These are phyloP conservation scores for Odontomyia ornata DNA, from an alignment of 2,888 invertebrate genomes.

Conservation along the genomic window DNA sequence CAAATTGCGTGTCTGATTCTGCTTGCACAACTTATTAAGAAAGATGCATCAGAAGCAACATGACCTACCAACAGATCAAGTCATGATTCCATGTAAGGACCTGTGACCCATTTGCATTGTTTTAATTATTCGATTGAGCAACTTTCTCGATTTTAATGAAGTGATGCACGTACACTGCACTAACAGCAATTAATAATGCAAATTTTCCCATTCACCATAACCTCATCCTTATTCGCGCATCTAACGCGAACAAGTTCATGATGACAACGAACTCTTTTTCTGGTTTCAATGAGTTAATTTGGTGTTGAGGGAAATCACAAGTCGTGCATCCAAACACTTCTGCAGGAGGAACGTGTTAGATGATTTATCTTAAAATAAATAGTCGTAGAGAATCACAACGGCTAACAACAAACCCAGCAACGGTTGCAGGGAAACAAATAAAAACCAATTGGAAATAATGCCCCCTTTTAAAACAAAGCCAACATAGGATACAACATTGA, in stretches of 20 bases:
- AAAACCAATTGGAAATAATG: conserved; percentile 40
- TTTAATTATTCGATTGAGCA: no score
- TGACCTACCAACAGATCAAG: no score
- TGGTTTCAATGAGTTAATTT: conserved; percentile 45
- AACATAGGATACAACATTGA: conserved; percentile 38
- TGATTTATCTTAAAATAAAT: conserved; percentile 43
- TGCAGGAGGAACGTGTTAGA: conserved; percentile 42
- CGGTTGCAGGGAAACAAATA: conserved; percentile 20
- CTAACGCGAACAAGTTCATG: conserved; percentile 3
- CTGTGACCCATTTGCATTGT: no score
- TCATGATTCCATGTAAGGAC: no score
- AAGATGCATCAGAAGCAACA: no score
- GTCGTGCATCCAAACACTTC: conserved; percentile 45
- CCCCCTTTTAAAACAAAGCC: conserved; percentile 33
- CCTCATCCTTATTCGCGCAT: background rate
- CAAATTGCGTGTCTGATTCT: no score
- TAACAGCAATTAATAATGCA: no score
- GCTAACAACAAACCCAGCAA: background rate
- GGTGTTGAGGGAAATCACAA: conserved; percentile 44
- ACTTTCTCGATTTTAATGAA: no score
- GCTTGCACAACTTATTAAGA: no score
- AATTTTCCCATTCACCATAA: background rate
- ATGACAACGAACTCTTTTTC: conserved; percentile 29
- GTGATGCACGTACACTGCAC: no score
- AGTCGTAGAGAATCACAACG: conserved; percentile 20